These are phyloP conservation scores for Lutjanus argentimaculatus DNA, from an alignment of 2,797 vertebrate species.

Conservation along the genomic window DNA sequence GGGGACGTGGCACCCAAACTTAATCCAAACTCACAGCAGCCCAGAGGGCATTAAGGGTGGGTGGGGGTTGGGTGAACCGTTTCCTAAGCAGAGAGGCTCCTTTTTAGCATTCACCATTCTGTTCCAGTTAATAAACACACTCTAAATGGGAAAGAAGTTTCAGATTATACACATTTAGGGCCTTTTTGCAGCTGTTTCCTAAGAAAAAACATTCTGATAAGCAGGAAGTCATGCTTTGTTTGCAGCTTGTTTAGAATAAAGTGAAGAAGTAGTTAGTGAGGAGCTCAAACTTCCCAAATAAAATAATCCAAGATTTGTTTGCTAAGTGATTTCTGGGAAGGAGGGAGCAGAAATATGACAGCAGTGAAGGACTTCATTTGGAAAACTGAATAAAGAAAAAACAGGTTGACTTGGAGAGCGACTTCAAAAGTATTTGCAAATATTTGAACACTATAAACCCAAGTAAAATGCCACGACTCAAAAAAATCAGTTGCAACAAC, in stretches of 20 bases:
- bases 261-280: background rate
- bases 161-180: background rate
- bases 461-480: too few species aligned
- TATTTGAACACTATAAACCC: background rate
- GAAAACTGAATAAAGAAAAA: constrained; percentile 7
- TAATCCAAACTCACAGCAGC: constrained; percentile 84
- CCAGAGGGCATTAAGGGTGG: constrained; percentile 77
- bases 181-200: background rate
- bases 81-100: constrained; percentile 74
- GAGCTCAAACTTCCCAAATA: background rate
- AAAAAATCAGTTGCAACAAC: too few species aligned
- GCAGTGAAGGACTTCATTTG: background rate
- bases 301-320: background rate
- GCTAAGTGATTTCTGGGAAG: background rate
- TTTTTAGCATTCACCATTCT: constrained; percentile 66
- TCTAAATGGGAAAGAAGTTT: constrained; percentile 29
- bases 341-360: background rate
- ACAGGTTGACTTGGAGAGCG: background rate
- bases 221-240: constrained; percentile 10
- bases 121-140: constrained; percentile 61
- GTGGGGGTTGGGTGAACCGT: constrained; percentile 78
- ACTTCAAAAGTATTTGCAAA: constrained; percentile 5
- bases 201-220: background rate
- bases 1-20: constrained; percentile 80
- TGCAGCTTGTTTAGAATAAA: constrained; percentile 9